Evolutionary conservation across 2,113 vertebrate genomes (phyloP).

Genomic region (Semnopithecus entellus): DNA sequence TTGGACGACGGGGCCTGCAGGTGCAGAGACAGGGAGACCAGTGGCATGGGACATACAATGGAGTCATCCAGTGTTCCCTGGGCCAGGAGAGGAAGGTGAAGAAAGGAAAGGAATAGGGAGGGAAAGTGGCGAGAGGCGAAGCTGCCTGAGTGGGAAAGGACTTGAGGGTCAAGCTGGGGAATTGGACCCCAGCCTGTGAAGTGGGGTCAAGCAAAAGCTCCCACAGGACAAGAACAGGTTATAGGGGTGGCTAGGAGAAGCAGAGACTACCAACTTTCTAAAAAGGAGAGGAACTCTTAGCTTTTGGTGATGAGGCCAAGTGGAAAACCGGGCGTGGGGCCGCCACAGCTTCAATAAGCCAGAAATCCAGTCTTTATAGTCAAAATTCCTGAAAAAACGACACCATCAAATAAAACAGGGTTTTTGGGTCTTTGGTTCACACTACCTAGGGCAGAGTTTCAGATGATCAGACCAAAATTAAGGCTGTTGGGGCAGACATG

Average conservation of each 20-base stretch:
- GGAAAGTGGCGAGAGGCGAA: not conserved
- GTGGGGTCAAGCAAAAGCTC: not conserved
- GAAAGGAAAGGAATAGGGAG: not conserved
- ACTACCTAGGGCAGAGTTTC: not conserved
- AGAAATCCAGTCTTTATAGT: not conserved
- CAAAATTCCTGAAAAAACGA: not conserved
- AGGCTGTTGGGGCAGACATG: no score
- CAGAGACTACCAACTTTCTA: not conserved
- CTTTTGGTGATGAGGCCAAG: not conserved
- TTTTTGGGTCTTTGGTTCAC: not conserved
- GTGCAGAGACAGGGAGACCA: not conserved
- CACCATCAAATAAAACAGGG: not conserved
- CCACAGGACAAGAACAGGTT: not conserved
- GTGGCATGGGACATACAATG: not conserved
- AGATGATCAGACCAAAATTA: no score
- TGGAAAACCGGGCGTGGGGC: not conserved
- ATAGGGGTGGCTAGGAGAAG: not conserved
- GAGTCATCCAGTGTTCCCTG: not conserved
- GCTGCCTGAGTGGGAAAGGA: not conserved
- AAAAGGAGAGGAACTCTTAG: not conserved
- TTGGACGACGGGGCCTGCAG: no score
- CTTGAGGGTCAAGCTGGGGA: not conserved
- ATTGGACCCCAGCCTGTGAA: not conserved
- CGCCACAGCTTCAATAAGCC: not conserved
- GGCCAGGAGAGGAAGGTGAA: not conserved